Evolutionary conservation across 2,113 vertebrate species (phyloP).

Genomic region (Rostratula benghalensis): DNA sequence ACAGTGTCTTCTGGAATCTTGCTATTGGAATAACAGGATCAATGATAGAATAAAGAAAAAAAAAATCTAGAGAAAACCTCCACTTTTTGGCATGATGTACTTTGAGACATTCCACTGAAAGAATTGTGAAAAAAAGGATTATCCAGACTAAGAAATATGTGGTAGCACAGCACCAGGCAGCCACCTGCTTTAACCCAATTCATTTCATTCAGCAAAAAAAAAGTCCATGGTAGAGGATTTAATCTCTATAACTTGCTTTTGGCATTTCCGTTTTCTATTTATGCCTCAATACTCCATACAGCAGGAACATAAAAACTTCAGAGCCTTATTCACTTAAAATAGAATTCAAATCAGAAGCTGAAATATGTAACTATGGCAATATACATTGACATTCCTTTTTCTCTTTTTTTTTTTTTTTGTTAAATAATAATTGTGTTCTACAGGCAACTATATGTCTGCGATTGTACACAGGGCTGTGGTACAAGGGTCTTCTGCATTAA

Average conservation of each 20-base stretch:
- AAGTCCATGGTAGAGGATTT: not conserved
- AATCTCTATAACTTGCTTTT: not conserved
- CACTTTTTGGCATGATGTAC: not conserved
- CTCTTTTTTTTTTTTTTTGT: no score
- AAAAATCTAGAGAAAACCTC: not conserved
- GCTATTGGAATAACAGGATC: not conserved
- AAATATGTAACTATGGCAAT: not conserved
- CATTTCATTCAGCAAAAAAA: not conserved
- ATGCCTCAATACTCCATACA: not conserved
- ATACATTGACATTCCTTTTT: not conserved
- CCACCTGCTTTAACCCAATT: not conserved
- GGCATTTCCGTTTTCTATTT: not conserved
- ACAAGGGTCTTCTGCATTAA: not conserved
- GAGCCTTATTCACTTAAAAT: not conserved
- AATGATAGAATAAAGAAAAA: not conserved
- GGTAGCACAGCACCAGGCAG: not conserved
- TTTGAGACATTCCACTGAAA: not conserved
- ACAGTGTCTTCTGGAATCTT: not conserved
- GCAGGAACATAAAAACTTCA: not conserved
- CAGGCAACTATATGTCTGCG: rapidly evolving
- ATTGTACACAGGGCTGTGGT: not conserved
- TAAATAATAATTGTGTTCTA: not conserved
- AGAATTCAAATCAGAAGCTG: not conserved
- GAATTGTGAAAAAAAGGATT: not conserved
- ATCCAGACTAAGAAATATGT: not conserved